Evolutionary conservation across 2,797 vertebrate genomes (phyloP), one percentile per base, ranked within the genome.

Genomic region (Miichthys miiuy): DNA sequence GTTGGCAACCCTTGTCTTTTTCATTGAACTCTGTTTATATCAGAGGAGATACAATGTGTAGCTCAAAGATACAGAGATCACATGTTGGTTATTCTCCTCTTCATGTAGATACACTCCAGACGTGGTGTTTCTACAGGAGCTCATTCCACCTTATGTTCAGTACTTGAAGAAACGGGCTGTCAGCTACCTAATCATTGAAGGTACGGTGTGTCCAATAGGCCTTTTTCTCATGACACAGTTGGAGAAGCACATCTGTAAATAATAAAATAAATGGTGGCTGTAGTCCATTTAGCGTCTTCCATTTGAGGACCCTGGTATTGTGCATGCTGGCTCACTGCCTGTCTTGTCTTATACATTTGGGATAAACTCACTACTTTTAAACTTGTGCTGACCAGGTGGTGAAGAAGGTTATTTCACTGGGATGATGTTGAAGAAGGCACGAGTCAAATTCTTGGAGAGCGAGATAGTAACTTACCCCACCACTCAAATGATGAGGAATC

Each of bases 401-500:
- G 82, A 95, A 51, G 96, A 97, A 0, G 96, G 86, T 13, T 99
- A 99, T 93, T 99, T 98, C 87, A 97, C 95, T 23, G 97, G 91
- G 17, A 91, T 99, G 72, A 96, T 99, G 97, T 90, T 99, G 83
- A 99, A 97, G 92, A 99, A 96, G 86, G 94, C 97, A 0, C 95
- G 96, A 87, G 93, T 97, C 47, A 97, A 96, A 87, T 88, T 99
- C 21, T 79, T 96, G 84, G 96, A 95, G 82, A 95, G 96, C n/a
- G 95, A 97, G 83, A 94, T 96, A 56, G 86, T 96, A 70, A 51
- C 92, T 76, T 99, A 96, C 80, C 97, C 96, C 74, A 94, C 93
- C 68, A 98, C 97, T 2, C 72, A 94, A 61, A 99, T 99, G 98
- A 96, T 95, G 96, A 97, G 98, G 87, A 99, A 99, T 87, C 96